Evolutionary conservation across 1,140 invertebrate genomes (phyloP).

Genomic region (Tetramorium alpestre): DNA sequence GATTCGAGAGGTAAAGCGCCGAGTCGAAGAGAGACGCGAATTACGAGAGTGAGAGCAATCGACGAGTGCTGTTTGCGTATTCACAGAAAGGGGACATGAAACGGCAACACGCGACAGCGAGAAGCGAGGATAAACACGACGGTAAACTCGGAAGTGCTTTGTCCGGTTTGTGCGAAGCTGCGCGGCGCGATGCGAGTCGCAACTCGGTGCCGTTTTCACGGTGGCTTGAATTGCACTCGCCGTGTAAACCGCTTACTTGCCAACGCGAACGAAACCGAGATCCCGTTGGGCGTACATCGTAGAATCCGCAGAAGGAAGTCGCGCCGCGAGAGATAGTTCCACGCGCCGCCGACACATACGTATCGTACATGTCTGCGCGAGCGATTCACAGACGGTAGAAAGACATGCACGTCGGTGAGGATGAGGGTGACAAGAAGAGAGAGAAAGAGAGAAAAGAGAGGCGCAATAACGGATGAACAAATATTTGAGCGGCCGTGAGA

Average conservation of each 20-base stretch:
- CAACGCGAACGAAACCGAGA: slow-evolving; percentile 60
- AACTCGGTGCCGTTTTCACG: slow-evolving; percentile 67
- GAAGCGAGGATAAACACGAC: slow-evolving; percentile 62
- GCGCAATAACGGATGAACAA: slow-evolving; percentile 66
- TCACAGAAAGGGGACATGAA: slow-evolving; percentile 29
- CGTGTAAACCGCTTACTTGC: slow-evolving; percentile 69
- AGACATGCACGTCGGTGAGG: slow-evolving; percentile 13
- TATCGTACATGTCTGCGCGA: neutral
- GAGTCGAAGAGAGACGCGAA: slow-evolving; percentile 32
- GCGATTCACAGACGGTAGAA: neutral
- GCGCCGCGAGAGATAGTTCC: slow-evolving; percentile 42
- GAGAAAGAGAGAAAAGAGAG: slow-evolving; percentile 36
- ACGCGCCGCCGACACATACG: neutral
- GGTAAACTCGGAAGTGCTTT: slow-evolving; percentile 72
- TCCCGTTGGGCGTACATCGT: neutral
- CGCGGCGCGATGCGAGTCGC: neutral
- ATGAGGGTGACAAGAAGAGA: neutral
- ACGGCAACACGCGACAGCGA: slow-evolving; percentile 45
- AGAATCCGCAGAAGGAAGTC: slow-evolving; percentile 33
- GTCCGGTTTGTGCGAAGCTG: slow-evolving; percentile 43
- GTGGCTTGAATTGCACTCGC: slow-evolving; percentile 60
- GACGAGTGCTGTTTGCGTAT: slow-evolving; percentile 31
- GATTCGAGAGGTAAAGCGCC: slow-evolving; percentile 11
- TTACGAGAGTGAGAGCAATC: slow-evolving; percentile 42
- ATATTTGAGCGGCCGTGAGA: slow-evolving; percentile 67